phyloP scores from a whole-genome alignment of 2,888 invertebrate species.

The Eristalinus sepulchralis region DNA sequence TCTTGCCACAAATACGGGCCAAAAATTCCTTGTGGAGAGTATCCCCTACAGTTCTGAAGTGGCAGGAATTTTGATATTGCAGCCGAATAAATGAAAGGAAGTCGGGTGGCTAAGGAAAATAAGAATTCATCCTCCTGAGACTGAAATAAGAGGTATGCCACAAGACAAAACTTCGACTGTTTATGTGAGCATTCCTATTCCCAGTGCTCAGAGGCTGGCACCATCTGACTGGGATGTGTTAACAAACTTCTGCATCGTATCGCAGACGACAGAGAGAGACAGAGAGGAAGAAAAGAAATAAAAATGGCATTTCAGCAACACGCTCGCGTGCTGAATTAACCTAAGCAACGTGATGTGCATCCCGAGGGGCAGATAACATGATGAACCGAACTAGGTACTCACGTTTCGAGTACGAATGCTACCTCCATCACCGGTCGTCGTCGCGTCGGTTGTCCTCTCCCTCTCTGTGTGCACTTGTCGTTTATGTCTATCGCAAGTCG shows the following conservation, averaged over 20 bases:
- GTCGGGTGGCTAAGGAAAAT: constrained; percentile 3
- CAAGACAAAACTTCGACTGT: neutral
- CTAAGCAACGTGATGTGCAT: constrained; percentile 19
- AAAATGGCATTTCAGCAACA: constrained; percentile 37
- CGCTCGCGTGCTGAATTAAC: constrained; percentile 12
- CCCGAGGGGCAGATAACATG: constrained; percentile 43
- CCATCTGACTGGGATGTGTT: constrained; percentile 12
- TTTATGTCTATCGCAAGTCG: neutral
- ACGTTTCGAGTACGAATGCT: constrained; percentile 7
- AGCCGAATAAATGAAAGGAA: constrained; percentile 3
- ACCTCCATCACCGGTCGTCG: neutral
- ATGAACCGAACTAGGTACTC: constrained; percentile 24
- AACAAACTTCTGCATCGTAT: neutral
- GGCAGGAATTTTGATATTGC: neutral
- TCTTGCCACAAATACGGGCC: neutral
- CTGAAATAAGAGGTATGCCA: neutral
- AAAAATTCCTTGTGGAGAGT: neutral
- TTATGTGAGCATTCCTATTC: neutral
- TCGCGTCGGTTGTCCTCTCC: neutral
- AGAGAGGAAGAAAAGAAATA: neutral
- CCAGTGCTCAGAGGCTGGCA: neutral
- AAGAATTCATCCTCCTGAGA: neutral
- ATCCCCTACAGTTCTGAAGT: neutral
- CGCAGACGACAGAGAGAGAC: neutral
- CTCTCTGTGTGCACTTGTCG: neutral